Evolutionary conservation across 2,888 invertebrate genomes (phyloP), one percentile per base, ranked within the genome.

Genomic region (Aleiodes alternator): DNA sequence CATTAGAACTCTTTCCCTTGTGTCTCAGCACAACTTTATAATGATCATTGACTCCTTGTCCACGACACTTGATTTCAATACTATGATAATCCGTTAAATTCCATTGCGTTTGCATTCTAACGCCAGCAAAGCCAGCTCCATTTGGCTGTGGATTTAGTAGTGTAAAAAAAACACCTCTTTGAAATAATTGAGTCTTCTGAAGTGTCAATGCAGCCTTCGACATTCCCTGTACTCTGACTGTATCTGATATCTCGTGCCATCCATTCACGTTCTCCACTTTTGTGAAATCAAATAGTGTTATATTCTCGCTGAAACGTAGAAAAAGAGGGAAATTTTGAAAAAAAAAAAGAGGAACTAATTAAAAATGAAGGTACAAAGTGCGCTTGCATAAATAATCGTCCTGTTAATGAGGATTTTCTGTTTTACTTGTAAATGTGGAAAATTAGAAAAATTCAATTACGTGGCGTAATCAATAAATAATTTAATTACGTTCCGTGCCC

Each of bases 91-190:
- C 90, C 0, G 90, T 89, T 5, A 94, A 87, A 83, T 94, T 87
- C 74, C 92, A 90, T 29, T 89, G 84, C 8, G 90, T 90, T 12
- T 89, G 82, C n/a, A 90, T 91, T 77, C 92, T 87, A 77, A 93
- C 90, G 11, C 94, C 94, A 43, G 93, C 93, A 85, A 94, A 94
- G 1, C 93, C 93, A 29, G 94, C 94, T 0, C 94, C 94, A 80
- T 94, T 93, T 8, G 91, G 90, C 87, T 94, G 94, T 4, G 94
- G 94, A 84, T 93, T 94, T 29, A 94, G 84, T 66, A 94, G 87
- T 3, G 92, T 92, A 81, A 94, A 94, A 81, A 94, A 92, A 82
- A 94, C 90, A 0, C 92, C 94, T 84, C 93, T 87, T 83, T 93
- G 92, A 79, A 92, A 93, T 48, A 91, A 87, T 79, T 90, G 89